Evolutionary conservation across 92 coral and sea anemone genomes (phyloP), one percentile per base, ranked within the genome.

Genomic region (Galaxea fascicularis): DNA sequence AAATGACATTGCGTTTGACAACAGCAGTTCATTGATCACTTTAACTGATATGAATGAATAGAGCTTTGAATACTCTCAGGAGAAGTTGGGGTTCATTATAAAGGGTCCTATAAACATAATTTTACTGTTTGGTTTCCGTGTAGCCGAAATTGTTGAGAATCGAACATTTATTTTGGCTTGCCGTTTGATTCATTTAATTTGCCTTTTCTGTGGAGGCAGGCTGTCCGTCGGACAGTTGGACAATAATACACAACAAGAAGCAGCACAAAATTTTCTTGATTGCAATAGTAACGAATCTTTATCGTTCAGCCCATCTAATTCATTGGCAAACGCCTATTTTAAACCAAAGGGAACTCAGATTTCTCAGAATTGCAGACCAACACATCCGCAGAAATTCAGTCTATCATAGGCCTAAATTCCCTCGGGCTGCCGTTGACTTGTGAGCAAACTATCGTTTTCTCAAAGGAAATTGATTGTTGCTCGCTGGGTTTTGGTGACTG

Each of bases 391-490:
- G 8, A 4, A 41, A 68, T 39, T 41, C n/a, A n/a, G n/a, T n/a
- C 41, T 35, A 35, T 35, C 41, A 35, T 6, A 35, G 41, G 41
- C 41, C 41, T 35, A 35, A 35, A 35, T 35, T 35, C 41, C 41
- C 41, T 35, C 41, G 41, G 41, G 41, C 41, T 35, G 2, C 41
- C 41, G 6, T 26, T 17, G 25, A 27, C 35, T 24, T 28, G 5
- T 28, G 0, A 41, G 70, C 41, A 15, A 60, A 76, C 39, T 75
- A 76, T 59, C 70, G 52, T 54, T 76, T 76, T 58, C 69, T 18
- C 35, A 76, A 22, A 76, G 81, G 81, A 35, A 59, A 76, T 59
- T 54, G 64, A 62, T 27, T 21, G 78, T 25, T 45, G 26, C 6
- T 63, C 35, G 27, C 2, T 26, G 16, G 4, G 17, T 4, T 7